Base-by-base conservation (phyloP, 2,797 vertebrate species). In the Sebastes minor region DNA sequence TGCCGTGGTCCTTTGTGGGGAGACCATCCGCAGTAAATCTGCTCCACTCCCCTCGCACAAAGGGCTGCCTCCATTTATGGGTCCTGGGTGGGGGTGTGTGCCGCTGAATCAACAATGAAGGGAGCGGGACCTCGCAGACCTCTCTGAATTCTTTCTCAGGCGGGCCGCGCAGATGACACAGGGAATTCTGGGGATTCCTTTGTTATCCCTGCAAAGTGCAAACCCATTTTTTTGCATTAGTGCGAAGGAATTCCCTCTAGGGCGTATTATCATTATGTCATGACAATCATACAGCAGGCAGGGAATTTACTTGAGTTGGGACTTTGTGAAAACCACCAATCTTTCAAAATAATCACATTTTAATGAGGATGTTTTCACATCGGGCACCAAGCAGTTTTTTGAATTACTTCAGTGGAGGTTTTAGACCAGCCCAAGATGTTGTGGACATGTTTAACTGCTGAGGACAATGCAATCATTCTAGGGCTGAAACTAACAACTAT, bases 11-110 rank as follows among this genome's bases (percentile, higher is more conserved):
- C 85, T 93, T 96, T 95, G 95, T 95, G 56, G 79, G 70, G 86
- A 80, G 86, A 88, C 86, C 90, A 86, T 91, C 86, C 90, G 68
- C 91, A 94, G 92, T 94, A 96, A 95, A 96, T 95, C 92, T 95
- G 91, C 87, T 91, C 88, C 76, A 72, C 92, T 91, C 91, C 86
- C 76, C 89, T 76, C 63, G 14, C 86, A 96, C 94, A 95, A 96
- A 94, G 85, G 87, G 46, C 73, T 25, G 74, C 87, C 61, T 89
- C 89, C 91, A 76, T 94, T 95, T 94, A 94, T 87, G 88, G 89
- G 53, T 89, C 52, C 80, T 81, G 89, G 89, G 88, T 67, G 88
- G 88, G 86, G 86, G 83, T 76, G 81, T 74, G 84, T 74, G 83
- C 80, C 83, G 53, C 89, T 88, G 85, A 86, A 85, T 89, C 92